phyloP scores from a whole-genome alignment of 1,140 invertebrate genomes.

The Mizuhopecten yessoensis region DNA sequence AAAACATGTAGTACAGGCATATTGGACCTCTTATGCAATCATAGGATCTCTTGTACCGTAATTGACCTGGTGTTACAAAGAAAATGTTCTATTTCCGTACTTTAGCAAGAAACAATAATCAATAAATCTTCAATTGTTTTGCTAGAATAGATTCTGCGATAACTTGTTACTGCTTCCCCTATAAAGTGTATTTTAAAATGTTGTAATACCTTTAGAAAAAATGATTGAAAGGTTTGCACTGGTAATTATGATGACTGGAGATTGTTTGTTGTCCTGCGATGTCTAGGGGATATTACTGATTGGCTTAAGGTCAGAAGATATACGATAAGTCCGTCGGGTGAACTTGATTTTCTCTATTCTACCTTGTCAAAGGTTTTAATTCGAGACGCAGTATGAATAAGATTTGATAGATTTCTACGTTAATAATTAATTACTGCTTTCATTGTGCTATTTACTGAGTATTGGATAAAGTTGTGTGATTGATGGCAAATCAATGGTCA shows the following conservation, averaged over 20 bases:
- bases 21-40: too few relatives aligned
- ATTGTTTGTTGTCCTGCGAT: not conserved
- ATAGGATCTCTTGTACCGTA: too few relatives aligned
- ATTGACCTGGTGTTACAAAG: too few relatives aligned
- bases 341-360: not conserved
- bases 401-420: constrained; percentile 18
- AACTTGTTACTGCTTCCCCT: not conserved
- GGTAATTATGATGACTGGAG: too few relatives aligned
- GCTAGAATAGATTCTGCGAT: not conserved
- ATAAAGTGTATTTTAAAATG: not conserved
- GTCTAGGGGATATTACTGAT: not conserved
- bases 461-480: constrained; percentile 20
- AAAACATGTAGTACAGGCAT: too few relatives aligned
- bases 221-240: constrained; percentile 34
- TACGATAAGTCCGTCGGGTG: not conserved
- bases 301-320: constrained; percentile 3
- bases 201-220: constrained; percentile 18
- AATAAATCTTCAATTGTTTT: too few relatives aligned
- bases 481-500: not conserved
- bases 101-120: constrained; percentile 17
- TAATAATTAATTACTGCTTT: constrained; percentile 40
- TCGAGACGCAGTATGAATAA: constrained; percentile 33
- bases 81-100: not conserved
- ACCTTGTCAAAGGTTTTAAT: not conserved
- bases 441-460: constrained; percentile 10